These are phyloP conservation scores for Alaudala cheleensis DNA, from an alignment of 2,113 vertebrate genomes.

Conservation along the genomic window DNA sequence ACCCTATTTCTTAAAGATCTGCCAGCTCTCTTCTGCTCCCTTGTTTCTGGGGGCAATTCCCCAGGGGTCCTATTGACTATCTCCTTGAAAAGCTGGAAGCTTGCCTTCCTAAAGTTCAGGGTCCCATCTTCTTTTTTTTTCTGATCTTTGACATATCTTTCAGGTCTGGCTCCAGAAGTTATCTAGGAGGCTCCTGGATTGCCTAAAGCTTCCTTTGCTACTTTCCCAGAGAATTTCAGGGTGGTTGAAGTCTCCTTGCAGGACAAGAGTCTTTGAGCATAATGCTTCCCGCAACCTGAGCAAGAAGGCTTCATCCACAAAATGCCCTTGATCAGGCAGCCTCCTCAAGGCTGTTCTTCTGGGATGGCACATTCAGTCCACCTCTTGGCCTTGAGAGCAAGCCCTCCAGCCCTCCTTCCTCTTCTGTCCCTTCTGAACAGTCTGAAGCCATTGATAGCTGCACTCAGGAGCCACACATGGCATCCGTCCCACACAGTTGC, in stretches of 20 bases:
- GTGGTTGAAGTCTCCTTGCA: background rate
- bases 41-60: background rate
- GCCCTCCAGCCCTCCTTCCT: background rate
- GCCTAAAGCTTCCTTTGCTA: background rate
- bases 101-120: background rate
- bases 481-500: accelerated
- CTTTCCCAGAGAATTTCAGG: background rate
- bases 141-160: background rate
- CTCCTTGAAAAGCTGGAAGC: background rate
- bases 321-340: background rate
- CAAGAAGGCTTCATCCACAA: background rate
- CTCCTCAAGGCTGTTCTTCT: background rate
- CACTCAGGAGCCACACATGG: background rate
- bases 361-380: background rate
- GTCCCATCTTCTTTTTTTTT: background rate
- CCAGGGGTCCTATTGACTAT: background rate
- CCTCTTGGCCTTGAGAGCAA: background rate
- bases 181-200: background rate
- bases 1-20: background rate
- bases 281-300: background rate
- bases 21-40: background rate
- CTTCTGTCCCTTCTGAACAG: background rate
- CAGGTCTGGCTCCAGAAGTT: background rate
- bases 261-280: background rate
- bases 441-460: background rate